A percentile compares a stretch with the other conserved stretches of the same genome.
phyloP scores from a whole-genome alignment of 2,888 invertebrate species.

The Syritta pipiens region DNA sequence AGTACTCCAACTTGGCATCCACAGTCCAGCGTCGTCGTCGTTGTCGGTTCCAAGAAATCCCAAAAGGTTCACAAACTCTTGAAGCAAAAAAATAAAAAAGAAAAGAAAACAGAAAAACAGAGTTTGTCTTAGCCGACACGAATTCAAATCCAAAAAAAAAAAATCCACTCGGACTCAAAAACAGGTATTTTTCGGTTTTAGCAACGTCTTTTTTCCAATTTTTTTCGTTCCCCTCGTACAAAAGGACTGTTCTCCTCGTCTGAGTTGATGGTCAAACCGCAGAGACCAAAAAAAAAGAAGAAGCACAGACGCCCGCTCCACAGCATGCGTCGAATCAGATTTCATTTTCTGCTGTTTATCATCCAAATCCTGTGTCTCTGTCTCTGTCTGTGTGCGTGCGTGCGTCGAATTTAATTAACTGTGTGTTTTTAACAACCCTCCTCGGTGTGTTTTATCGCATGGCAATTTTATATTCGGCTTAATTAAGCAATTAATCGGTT shows the following conservation, averaged over 20 bases:
- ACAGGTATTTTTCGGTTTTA: conserved; percentile 36
- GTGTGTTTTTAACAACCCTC: conserved; percentile 26
- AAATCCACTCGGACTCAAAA: no score
- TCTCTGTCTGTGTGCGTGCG: conserved; percentile 7
- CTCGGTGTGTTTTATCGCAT: conserved; percentile 32
- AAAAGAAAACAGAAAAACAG: not conserved
- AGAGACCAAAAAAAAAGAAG: not conserved
- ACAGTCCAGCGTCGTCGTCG: no score
- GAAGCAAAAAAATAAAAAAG: conserved; percentile 9
- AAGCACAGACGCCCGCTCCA: not conserved
- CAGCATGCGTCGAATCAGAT: conserved; percentile 32
- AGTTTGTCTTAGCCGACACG: no score
- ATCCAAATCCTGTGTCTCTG: conserved; percentile 6
- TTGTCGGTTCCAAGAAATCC: conserved; percentile 55
- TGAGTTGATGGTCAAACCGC: conserved; percentile 1
- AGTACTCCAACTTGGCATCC: conserved; percentile 27
- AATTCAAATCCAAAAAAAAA: conserved; percentile 12
- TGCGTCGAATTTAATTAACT: conserved; percentile 50
- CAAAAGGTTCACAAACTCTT: conserved; percentile 51
- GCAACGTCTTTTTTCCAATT: conserved; percentile 23
- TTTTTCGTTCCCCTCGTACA: not conserved
- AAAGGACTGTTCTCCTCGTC: conserved; percentile 33
- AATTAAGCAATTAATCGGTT: conserved; percentile 59
- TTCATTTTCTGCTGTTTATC: conserved; percentile 36
- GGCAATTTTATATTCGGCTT: conserved; percentile 43